These are phyloP conservation scores for Clarias macrocephalus DNA, from an alignment of 2,113 vertebrate species.

Conservation along the genomic window DNA sequence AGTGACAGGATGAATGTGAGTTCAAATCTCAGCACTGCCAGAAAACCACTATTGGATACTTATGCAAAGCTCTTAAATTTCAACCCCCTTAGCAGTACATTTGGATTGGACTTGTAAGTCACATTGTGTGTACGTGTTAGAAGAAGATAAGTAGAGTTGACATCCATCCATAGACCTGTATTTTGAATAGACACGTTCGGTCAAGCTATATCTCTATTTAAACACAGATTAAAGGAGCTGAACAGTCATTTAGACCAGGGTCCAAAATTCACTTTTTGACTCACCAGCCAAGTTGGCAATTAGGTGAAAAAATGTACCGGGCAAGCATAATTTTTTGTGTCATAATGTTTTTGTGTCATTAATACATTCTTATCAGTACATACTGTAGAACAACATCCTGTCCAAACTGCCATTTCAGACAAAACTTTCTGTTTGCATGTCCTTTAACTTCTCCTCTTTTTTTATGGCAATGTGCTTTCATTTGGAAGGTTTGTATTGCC, in stretches of 20 bases:
- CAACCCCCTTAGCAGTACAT: background rate
- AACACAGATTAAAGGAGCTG: constrained; percentile 1
- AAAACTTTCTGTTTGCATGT: no score
- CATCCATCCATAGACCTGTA: background rate
- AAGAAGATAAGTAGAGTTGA: background rate
- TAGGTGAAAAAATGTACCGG: no score
- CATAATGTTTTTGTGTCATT: no score
- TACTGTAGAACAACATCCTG: no score
- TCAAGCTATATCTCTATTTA: background rate
- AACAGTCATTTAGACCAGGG: background rate
- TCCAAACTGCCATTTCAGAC: no score
- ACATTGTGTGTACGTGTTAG: background rate
- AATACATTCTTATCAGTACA: no score
- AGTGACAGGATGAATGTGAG: constrained; percentile 11
- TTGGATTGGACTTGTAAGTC: background rate
- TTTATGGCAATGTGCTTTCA: no score
- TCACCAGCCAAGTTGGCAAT: no score
- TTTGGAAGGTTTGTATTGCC: no score
- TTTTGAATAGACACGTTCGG: background rate
- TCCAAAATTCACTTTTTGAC: no score
- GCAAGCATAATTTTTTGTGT: no score
- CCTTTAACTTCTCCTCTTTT: no score
- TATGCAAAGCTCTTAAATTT: background rate
- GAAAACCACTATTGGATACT: background rate
- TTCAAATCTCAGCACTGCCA: constrained; percentile 5